Base-by-base conservation (phyloP, 2,888 invertebrate genomes). In the Carpatolechia fugitivella region DNA sequence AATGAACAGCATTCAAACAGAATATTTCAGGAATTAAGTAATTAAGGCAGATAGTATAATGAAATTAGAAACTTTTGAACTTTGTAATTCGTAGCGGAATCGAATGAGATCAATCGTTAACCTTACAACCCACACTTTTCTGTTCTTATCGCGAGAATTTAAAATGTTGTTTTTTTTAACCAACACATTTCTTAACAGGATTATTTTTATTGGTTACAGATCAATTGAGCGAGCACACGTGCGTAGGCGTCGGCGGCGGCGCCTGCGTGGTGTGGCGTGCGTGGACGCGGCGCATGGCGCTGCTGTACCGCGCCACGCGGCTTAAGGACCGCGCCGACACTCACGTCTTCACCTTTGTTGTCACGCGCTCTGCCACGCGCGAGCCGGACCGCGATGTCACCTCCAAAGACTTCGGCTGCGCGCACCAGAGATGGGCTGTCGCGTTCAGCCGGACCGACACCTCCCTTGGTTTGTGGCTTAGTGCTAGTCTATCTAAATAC, bases 271-370 rank as follows among this genome's bases (percentile, higher is more conserved):
- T 74, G 73, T 63, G 65, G 66, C 71, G 90, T 86, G 85, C 88
- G 74, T 72, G 64, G 66, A 72, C 90, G 86, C 85, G 82, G 88
- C 91, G 91, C 91, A 95, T 95, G 95, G 95, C 95, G 82, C 91
- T 95, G 80, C 92, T 95, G 81, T 94, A 95, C 88, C 93, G 96
- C 78, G 95, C 95, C 85, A 94, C 95, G 82, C 94, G 94, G 89
- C 92, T 95, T 64, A 94, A 95, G 73, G 96, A 96, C 91, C 93
- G 95, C 79, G 93, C 93, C 82, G 94, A 95, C 90, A 95, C 95
- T 64, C 95, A 95, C 85, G 94, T 96, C 69, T 96, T 96, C 90
- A 95, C 95, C 58, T 96, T 96, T 85, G 93, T 95, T 71, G 93
- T 96, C 66, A 96, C 96, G 59, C 92, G 93, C 69, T 94, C 94